phyloP scores from a whole-genome alignment of 2,113 vertebrate genomes.

The Climacteris rufus region DNA sequence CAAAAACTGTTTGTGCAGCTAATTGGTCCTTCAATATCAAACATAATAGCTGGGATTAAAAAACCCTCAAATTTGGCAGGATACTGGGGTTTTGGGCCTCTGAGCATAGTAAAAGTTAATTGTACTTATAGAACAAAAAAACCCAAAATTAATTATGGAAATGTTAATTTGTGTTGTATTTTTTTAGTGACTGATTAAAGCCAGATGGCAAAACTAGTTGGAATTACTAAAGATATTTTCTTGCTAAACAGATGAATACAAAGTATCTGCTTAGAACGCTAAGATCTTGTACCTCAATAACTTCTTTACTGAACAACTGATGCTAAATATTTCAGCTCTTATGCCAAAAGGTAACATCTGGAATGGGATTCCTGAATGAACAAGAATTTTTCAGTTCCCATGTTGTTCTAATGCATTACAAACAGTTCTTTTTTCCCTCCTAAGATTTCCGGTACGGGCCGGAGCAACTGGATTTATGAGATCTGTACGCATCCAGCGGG shows the following conservation, averaged over 20 bases:
- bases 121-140: not conserved
- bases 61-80: not conserved
- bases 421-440: not conserved
- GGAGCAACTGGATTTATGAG: not conserved
- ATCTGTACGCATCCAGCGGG: not conserved
- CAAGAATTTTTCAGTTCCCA: not conserved
- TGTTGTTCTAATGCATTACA: not conserved
- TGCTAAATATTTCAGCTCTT: not conserved
- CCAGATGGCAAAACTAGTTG: not conserved
- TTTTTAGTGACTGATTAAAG: not conserved
- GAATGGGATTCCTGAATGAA: not conserved
- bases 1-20: not conserved
- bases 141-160: not conserved
- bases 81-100: not conserved
- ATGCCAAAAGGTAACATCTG: not conserved
- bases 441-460: not conserved
- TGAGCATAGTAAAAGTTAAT: not conserved
- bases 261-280: not conserved
- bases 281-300: not conserved
- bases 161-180: not conserved
- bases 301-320: not conserved
- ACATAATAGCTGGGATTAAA: not conserved
- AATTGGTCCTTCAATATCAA: not conserved
- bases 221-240: not conserved
- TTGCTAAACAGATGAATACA: not conserved